Percentiles rank a stretch among this genome's conserved stretches.
Evolutionary conservation across 1,140 invertebrate species (phyloP).

Genomic region (Cydia strobilella): DNA sequence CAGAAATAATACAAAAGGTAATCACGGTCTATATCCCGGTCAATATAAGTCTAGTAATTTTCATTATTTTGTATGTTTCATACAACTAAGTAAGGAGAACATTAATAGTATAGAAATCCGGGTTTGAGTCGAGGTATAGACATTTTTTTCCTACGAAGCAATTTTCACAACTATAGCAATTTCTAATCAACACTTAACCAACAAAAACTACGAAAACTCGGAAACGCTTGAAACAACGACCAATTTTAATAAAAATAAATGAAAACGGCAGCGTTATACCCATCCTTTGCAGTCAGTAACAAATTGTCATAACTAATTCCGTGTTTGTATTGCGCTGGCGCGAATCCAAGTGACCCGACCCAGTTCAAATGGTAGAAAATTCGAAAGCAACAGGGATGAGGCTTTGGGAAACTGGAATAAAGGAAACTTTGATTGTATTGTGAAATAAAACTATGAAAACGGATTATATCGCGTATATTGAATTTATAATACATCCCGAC

Average conservation of each 20-base stretch:
- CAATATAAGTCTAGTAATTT: too few relatives aligned
- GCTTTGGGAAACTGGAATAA: not conserved
- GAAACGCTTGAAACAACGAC: not conserved
- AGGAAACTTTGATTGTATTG: not conserved
- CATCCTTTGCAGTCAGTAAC: slow-evolving; percentile 20
- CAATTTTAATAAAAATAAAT: slow-evolving; percentile 26
- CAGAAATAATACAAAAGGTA: too few relatives aligned
- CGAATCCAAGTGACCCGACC: slow-evolving; percentile 2
- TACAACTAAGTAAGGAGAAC: too few relatives aligned
- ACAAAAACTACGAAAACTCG: slow-evolving; percentile 1
- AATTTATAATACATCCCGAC: too few relatives aligned
- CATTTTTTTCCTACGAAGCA: too few relatives aligned
- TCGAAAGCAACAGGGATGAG: slow-evolving; percentile 10
- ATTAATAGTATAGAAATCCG: too few relatives aligned
- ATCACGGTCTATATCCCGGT: too few relatives aligned
- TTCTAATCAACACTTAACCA: not conserved
- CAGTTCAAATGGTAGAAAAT: slow-evolving; percentile 30
- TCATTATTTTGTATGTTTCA: too few relatives aligned
- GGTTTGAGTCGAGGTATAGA: too few relatives aligned
- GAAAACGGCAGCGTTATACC: not conserved
- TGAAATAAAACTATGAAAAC: too few relatives aligned
- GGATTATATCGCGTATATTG: too few relatives aligned
- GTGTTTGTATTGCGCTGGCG: slow-evolving; percentile 30
- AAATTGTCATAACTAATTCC: slow-evolving; percentile 31
- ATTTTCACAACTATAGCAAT: not conserved